Percentiles rank a stretch among this genome's conserved stretches.
Evolutionary conservation across 1,140 invertebrate genomes (phyloP).

Genomic region (Drosophila miranda): DNA sequence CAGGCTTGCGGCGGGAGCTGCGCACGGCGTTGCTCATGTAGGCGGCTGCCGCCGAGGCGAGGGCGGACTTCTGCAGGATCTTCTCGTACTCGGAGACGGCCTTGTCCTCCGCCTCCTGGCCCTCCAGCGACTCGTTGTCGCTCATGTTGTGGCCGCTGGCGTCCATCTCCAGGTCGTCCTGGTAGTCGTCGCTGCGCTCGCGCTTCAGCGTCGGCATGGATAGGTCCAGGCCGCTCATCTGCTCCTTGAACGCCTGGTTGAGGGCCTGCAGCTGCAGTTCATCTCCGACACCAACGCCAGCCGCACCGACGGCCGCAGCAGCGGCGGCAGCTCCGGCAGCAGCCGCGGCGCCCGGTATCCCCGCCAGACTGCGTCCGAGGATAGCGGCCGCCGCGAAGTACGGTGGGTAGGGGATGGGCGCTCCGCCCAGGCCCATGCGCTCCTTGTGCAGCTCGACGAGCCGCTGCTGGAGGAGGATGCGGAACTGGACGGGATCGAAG

Average conservation of each 20-base stretch:
- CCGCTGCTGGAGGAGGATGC: constrained; percentile 92
- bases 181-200: constrained; percentile 87
- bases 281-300: constrained; percentile 74
- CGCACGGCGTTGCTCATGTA: constrained; percentile 71
- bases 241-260: constrained; percentile 88
- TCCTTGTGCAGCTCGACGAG: constrained; percentile 93
- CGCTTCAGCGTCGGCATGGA: constrained; percentile 90
- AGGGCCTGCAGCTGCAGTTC: constrained; percentile 81
- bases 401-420: constrained; percentile 87
- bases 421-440: constrained; percentile 88
- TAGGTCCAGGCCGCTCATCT: constrained; percentile 90
- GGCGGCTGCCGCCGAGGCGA: constrained; percentile 62
- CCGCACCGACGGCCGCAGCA: constrained; percentile 77
- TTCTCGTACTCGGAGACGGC: constrained; percentile 84
- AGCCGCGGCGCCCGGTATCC: constrained; percentile 82
- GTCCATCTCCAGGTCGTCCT: constrained; percentile 87
- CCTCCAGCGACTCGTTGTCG: constrained; percentile 88
- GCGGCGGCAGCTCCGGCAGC: constrained; percentile 83
- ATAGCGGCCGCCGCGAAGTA: constrained; percentile 90
- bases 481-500: constrained; percentile 95
- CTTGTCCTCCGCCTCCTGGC: constrained; percentile 79
- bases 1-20: constrained; percentile 90
- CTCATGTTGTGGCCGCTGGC: constrained; percentile 88
- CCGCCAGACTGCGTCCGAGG: constrained; percentile 85
- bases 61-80: constrained; percentile 72